Percentiles rank a stretch among this genome's conserved stretches.
Conservation (phyloP, 2,113 vertebrate genomes). For the Myotis yumanensis region DNA sequence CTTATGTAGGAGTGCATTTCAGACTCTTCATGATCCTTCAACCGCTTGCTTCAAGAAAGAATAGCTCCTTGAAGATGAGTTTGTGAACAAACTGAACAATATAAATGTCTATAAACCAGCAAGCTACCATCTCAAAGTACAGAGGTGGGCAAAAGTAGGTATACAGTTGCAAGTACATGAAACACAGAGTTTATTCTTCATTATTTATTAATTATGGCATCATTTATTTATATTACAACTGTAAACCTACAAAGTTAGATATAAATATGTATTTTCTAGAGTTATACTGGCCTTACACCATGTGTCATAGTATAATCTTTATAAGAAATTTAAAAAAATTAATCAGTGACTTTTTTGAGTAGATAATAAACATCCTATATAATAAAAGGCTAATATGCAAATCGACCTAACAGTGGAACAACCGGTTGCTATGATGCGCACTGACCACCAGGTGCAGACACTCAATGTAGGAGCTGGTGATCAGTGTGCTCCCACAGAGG, state of each 20-base stretch:
- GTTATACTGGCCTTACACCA: neutral
- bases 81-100: neutral
- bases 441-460: too few species aligned
- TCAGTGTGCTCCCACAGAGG: too few species aligned
- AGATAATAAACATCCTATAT: neutral
- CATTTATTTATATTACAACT: neutral
- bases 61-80: neutral
- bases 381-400: too few species aligned
- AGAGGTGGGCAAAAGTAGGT: neutral
- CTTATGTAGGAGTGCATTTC: neutral
- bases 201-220: neutral
- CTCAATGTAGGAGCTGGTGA: too few species aligned
- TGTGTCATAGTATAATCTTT: neutral
- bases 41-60: neutral
- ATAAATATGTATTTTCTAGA: neutral
- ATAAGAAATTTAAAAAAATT: neutral
- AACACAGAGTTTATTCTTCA: neutral
- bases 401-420: too few species aligned
- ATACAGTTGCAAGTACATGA: neutral
- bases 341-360: neutral
- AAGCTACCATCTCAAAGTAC: neutral
- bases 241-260: neutral
- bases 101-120: neutral
- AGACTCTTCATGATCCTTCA: neutral
- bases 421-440: too few species aligned